Base-by-base conservation (phyloP, 2,113 vertebrate species). In the Ovis aries region DNA sequence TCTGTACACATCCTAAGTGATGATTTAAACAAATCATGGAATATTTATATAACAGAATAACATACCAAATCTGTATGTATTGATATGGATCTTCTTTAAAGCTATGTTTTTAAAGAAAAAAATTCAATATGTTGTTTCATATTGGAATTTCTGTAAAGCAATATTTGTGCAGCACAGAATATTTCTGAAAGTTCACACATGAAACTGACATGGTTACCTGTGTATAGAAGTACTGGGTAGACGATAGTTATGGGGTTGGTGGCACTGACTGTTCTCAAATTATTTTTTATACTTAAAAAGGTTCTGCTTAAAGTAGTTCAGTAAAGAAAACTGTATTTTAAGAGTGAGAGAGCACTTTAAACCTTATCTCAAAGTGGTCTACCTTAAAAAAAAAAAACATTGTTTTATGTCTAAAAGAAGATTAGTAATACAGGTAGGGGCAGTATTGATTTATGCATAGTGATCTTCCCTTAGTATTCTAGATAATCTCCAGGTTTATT, bases 401-500 rank as follows among this genome's bases (percentile, higher is more conserved):
- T 88, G 53, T 97, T 97, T 98, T 92, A 87, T 93, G 84, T 97
- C 36, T 95, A 71, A 98, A 97, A 94, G 40, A 92, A 98, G 94
- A 62, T 98, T 88, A 96, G 94, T 96, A 94, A 96, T 64, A 85
- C 23, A 80, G 78, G 52, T 96, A 57, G 80, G 97, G 50, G 27
- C 62, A 95, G 87, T 97, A 97, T 95, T 96, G 95, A 98, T 98
- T 98, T 96, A 97, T 97, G 77, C 57, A 80, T 64, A 80, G 77
- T 14, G 89, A 33, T 91, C 25, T 98, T 90, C 78, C 71, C 81
- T 92, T 96, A 96, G 88, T 91, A 96, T 96, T 97, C 77, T 52
- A 81, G 50, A 84, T 96, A 81, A 95, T 98, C 97, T 91, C 83
- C 74, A n/a, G 78, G 67, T 90, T 98, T 84, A 78, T 95, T 96